Conservation (phyloP, 2,797 vertebrate genomes). For the Chlorospingus flavigularis region DNA sequence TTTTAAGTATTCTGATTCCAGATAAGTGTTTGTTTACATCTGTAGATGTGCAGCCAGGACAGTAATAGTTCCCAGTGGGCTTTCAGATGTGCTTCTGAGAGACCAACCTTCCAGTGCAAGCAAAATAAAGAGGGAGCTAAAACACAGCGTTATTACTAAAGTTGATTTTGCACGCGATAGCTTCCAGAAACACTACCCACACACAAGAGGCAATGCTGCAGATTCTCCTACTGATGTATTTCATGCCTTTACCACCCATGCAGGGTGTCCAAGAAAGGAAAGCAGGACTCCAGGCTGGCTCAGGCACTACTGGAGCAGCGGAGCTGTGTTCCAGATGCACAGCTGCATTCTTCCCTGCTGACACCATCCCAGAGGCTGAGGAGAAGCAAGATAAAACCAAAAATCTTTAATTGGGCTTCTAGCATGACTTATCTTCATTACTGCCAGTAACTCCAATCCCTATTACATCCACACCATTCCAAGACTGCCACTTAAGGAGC, state of each 20-base stretch:
- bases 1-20: neutral
- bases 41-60: neutral
- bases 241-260: neutral
- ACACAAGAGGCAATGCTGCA: neutral
- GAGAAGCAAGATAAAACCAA: neutral
- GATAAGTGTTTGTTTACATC: neutral
- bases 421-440: neutral
- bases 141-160: neutral
- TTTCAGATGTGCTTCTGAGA: neutral
- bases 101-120: neutral
- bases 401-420: neutral
- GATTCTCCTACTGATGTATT: neutral
- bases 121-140: neutral
- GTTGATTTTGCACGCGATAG: neutral
- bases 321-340: neutral
- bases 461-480: neutral
- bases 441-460: neutral
- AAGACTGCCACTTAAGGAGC: slow-evolving; percentile 30
- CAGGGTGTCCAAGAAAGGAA: slow-evolving; percentile 8
- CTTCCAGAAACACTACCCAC: slow-evolving; percentile 1
- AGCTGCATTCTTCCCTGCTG: neutral
- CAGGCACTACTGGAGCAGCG: fast-evolving
- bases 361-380: neutral
- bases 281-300: neutral
- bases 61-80: neutral